Percentiles rank a stretch among this genome's conserved stretches.
Conservation (phyloP, 2,113 vertebrate species). For the Callaeas wilsoni region DNA sequence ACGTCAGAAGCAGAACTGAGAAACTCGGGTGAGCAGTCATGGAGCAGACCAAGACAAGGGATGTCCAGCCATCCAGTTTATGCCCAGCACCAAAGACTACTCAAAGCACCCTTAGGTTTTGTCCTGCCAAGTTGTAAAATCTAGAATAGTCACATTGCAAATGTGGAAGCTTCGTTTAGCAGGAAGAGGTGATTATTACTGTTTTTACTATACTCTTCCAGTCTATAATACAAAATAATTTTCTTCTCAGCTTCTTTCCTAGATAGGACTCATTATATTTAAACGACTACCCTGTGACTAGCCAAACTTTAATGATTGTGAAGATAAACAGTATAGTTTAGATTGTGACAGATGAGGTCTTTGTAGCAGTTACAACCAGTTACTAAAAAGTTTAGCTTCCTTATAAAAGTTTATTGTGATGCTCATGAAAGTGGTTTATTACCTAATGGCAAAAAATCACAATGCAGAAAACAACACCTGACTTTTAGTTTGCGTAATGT, state of each 20-base stretch:
- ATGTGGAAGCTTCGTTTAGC: background rate
- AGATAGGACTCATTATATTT: background rate
- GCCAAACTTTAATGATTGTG: background rate
- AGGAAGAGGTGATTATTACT: background rate
- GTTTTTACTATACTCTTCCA: background rate
- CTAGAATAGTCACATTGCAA: background rate
- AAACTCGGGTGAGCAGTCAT: background rate
- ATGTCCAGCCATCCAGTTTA: rapidly evolving
- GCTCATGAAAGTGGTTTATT: background rate
- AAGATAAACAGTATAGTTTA: background rate
- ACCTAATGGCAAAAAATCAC: background rate
- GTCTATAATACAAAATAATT: background rate
- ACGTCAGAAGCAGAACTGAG: rapidly evolving
- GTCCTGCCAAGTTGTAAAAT: background rate
- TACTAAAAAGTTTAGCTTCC: background rate
- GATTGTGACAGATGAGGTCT: background rate
- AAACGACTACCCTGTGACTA: background rate
- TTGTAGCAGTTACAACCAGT: background rate
- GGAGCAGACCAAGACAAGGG: background rate
- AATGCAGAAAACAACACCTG: background rate
- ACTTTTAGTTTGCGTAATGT: background rate
- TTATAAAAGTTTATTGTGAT: background rate
- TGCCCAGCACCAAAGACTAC: background rate
- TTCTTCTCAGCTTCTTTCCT: background rate
- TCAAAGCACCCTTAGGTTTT: background rate